phyloP scores from a whole-genome alignment of 30 jellyfish, hydroid and myxozoan genomes.

The Nemopilema nomurai region DNA sequence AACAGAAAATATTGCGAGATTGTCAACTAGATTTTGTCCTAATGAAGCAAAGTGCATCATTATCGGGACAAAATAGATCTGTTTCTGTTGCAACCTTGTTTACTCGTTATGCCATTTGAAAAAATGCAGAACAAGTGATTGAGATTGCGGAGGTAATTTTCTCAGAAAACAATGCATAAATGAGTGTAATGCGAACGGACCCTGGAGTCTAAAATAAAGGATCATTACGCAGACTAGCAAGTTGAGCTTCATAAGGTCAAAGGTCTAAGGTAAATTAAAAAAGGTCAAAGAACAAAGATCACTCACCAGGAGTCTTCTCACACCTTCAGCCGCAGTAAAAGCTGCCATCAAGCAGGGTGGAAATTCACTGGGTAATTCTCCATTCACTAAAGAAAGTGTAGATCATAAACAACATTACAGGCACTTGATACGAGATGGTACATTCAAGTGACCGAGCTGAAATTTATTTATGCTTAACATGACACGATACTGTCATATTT shows the following conservation, averaged over 20 bases:
- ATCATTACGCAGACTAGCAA: neutral
- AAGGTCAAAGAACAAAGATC: neutral
- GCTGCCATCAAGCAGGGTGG: constrained; percentile 86
- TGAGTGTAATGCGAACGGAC: no score
- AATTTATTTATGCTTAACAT: no score
- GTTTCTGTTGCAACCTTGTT: neutral
- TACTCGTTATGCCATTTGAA: neutral
- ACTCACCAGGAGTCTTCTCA: constrained; percentile 84
- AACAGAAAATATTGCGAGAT: no score
- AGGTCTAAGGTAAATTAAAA: neutral
- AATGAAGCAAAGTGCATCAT: neutral
- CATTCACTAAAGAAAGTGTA: constrained; percentile 20
- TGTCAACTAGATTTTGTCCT: neutral
- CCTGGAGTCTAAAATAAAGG: neutral
- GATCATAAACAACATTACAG: neutral
- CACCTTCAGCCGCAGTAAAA: constrained; percentile 80
- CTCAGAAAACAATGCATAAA: neutral
- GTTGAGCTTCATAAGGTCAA: neutral
- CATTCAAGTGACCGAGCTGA: no score
- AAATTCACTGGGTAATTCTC: constrained; percentile 52
- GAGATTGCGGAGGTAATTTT: neutral
- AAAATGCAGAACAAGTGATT: neutral
- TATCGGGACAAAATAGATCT: neutral
- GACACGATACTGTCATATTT: no score
- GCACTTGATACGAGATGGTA: no score